Evolutionary conservation across 2,113 vertebrate species (phyloP), one percentile per base, ranked within the genome.

Genomic region (Sminthopsis crassicaudata): DNA sequence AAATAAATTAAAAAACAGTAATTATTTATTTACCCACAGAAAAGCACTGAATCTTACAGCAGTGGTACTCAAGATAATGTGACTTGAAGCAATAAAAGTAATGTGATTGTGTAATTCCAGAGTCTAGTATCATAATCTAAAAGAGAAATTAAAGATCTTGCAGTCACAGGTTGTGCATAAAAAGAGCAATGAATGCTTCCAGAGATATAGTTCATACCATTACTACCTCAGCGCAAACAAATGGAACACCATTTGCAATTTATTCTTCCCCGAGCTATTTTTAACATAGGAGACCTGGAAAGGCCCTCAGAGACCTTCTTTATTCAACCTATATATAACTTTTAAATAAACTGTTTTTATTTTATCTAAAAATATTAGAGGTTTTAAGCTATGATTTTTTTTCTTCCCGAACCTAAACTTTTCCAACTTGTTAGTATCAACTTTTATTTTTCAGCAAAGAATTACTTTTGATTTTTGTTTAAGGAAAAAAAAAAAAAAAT

Each of bases 401-500:
- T 50, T 30, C 93, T 91, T 2, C 53, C 52, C 76, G 93, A 92
- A 67, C 23, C 16, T 50, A 94, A 27, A 57, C 93, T 91, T 91
- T 94, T 92, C 92, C 92, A 90, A 88, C 60, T 84, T 76, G 36
- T 76, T 23, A 84, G n/a, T 96, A 91, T 90, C 88, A 94, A 93
- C 93, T 96, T 96, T 55, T 95, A 89, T 36, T 93, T 27, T 7
- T 54, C 30, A 48, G 57, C 2, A n/a, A 97, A 51, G 0, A 93
- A 76, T 90, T 90, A 57, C 3, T 89, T 92, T 94, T 89, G 30
- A 22, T 76, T 93, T 84, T 84, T 4, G 0, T 84, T 84, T 8
- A 42, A 84, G 30, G 60, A 19, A 19, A 90, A 96, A 54, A 96
- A 90, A 96, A 54, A 96, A 96, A 96, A 95, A 96, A 23, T 53